phyloP scores from a whole-genome alignment of 1,140 invertebrate genomes.

The Psilanteris sp. region DNA sequence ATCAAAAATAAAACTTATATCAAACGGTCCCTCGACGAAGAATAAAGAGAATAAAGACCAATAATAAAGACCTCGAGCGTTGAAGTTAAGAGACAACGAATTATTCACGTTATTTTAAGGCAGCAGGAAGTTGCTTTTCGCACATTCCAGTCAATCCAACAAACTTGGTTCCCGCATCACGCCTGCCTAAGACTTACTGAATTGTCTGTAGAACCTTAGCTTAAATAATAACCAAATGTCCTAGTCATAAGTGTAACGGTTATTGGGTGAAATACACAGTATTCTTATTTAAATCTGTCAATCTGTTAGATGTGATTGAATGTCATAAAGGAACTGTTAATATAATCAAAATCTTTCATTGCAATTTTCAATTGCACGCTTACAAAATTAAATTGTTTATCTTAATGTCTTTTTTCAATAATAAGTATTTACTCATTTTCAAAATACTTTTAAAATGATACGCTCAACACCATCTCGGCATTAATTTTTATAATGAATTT shows the following conservation, averaged over 20 bases:
- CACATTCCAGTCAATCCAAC: constrained; percentile 70
- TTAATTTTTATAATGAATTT: no score
- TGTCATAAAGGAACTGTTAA: no score
- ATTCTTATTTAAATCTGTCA: no score
- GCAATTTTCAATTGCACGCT: no score
- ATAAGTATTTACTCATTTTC: no score
- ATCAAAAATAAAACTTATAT: constrained; percentile 10
- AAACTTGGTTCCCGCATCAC: constrained; percentile 72
- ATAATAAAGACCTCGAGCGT: constrained; percentile 50
- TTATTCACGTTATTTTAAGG: constrained; percentile 62
- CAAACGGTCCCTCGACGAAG: constrained; percentile 26
- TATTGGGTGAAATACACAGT: constrained; percentile 52
- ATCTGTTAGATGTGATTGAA: constrained; percentile 15
- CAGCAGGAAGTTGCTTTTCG: constrained; percentile 73
- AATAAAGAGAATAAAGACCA: constrained; percentile 30
- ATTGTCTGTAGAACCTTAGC: constrained; percentile 65
- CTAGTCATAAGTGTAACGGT: constrained; percentile 55
- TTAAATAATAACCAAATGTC: constrained; percentile 63
- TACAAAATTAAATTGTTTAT: no score
- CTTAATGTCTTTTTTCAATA: no score
- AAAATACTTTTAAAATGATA: no score
- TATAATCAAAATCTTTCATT: no score
- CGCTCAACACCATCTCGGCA: no score
- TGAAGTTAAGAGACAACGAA: constrained; percentile 57
- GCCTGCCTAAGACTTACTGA: constrained; percentile 71